These are phyloP conservation scores for Orientallactaga sibirica DNA, from an alignment of 2,797 vertebrate species.

Conservation along the genomic window DNA sequence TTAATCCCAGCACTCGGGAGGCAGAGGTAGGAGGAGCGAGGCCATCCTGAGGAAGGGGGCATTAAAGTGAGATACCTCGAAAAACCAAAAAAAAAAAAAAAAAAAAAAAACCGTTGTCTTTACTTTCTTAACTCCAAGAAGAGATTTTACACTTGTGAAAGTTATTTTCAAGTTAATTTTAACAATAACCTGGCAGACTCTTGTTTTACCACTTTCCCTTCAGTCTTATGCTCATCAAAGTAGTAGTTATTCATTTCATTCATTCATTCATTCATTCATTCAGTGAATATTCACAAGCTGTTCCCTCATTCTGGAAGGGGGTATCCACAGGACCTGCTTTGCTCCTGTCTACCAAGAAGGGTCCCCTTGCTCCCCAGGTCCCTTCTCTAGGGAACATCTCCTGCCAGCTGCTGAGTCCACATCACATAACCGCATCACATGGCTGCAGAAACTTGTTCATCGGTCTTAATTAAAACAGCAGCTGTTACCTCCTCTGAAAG, in stretches of 20 bases:
- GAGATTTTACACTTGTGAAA: background rate
- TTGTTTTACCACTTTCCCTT: background rate
- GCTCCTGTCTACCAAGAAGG: background rate
- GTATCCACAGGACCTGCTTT: fast-evolving
- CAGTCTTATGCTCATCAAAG: fast-evolving
- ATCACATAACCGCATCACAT: fast-evolving
- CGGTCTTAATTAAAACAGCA: background rate
- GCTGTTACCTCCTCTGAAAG: background rate
- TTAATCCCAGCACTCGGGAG: too few species aligned
- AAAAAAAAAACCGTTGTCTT: too few species aligned
- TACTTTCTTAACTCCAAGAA: too few species aligned
- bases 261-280: background rate
- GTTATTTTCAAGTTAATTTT: background rate
- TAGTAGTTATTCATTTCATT: background rate
- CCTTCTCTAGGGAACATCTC: background rate
- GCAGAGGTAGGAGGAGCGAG: too few species aligned
- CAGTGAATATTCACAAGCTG: background rate
- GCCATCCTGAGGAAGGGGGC: too few species aligned
- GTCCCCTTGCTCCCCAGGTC: fast-evolving
- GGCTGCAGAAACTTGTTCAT: background rate
- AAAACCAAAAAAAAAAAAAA: too few species aligned
- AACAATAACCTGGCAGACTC: background rate
- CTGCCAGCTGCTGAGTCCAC: too few species aligned
- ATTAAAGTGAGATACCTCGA: too few species aligned
- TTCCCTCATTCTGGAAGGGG: background rate